These are phyloP conservation scores for Marasmarcha lunaedactyla DNA, from an alignment of 2,888 invertebrate genomes.

Conservation along the genomic window DNA sequence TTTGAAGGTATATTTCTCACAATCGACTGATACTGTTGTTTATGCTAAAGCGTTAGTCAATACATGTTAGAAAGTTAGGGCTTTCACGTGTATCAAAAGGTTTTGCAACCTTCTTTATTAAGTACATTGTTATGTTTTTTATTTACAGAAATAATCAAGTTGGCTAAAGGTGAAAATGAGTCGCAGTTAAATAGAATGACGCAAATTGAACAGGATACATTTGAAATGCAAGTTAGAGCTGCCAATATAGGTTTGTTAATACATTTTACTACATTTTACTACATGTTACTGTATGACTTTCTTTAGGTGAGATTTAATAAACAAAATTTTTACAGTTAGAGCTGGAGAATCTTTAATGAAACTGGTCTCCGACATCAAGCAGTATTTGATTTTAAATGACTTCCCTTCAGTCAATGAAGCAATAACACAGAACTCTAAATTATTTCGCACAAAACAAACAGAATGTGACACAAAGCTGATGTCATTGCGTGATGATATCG, in stretches of 20 bases:
- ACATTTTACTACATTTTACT: not conserved
- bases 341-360: conserved; percentile 98
- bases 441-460: conserved; percentile 89
- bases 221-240: conserved; percentile 96
- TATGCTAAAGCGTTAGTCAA: no score
- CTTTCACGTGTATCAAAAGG: no score
- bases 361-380: conserved; percentile 96
- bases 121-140: not conserved
- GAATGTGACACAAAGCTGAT: conserved; percentile 95
- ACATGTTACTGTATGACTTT: not conserved
- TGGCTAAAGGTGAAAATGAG: conserved; percentile 91
- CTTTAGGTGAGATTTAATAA: not conserved
- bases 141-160: conserved; percentile 85
- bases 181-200: conserved; percentile 90
- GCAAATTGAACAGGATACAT: conserved; percentile 95
- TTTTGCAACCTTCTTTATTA: no score
- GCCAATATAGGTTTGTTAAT: conserved; percentile 85
- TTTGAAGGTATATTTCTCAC: conserved; percentile 85
- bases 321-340: conserved; percentile 73
- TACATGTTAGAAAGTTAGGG: no score
- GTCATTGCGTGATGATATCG: conserved; percentile 93
- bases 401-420: conserved; percentile 98
- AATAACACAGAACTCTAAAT: conserved; percentile 91
- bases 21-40: no score
- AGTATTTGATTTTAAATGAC: conserved; percentile 97